Base-by-base conservation (phyloP, 2,797 vertebrate genomes). In the Muscicapa comitata region DNA sequence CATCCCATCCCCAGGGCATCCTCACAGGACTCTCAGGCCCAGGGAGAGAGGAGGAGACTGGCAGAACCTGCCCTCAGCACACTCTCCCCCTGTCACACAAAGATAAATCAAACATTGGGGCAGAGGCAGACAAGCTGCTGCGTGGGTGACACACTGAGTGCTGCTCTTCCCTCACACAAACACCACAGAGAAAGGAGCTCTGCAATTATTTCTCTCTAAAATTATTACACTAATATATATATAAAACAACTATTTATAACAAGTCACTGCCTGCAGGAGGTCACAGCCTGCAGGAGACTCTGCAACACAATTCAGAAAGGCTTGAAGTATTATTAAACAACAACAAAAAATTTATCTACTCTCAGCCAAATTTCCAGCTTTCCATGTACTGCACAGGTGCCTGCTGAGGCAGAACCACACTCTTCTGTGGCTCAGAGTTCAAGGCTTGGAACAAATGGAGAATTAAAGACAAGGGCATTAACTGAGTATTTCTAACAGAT, bases 281-380 rank as follows among this genome's bases (percentile, higher is more conserved):
- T 61, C 58, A 59, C 6, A 7, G 10, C 42, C 76, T 35, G 31
- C 50, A 63, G 58, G 25, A 84, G 15, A 50, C 15, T 13, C 53
- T 12, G 14, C 18, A 70, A n/a, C 6, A 7, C 1, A 0, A 6
- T 24, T 11, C 51, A 66, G 12, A 55, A 62, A 59, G 10, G 3
- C 11, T 8, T 24, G 9, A 38, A 17, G 9, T 25, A 38, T n/a
- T 24, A 29, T 6, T 7, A 17, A 17, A 28, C 10, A n/a, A 65
- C 18, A 45, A 25, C 6, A 9, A 42, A 31, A 57, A 1, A 38
- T 0, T 9, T 13, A 21, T 21, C 7, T 11, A 5, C 9, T 24
- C 15, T 24, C 28, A 12, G 17, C 29, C 54, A 29, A n/a, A 9
- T 19, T 7, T 38, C 11, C 54, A 26, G 33, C 28, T 61, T 24